Conservation (phyloP, 2,113 vertebrate species). For the Lontra canadensis region DNA sequence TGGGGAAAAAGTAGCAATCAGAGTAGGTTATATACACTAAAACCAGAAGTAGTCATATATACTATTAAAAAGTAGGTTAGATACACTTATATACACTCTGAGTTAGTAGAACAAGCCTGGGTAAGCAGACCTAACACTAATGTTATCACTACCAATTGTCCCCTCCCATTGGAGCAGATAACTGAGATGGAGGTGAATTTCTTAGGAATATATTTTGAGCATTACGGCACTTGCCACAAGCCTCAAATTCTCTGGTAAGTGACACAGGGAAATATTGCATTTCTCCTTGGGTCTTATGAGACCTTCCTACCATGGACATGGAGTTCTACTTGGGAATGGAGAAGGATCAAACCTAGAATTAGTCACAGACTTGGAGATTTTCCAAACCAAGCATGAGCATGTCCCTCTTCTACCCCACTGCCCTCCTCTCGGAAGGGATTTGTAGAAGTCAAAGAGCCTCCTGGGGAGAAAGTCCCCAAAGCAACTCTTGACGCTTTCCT, state of each 20-base stretch:
- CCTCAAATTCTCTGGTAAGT: background rate
- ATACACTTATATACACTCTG: too few relatives aligned
- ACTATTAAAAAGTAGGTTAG: background rate
- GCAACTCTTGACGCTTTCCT: background rate
- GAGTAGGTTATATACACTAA: background rate
- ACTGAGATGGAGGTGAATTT: background rate
- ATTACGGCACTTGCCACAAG: background rate
- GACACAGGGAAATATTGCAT: background rate
- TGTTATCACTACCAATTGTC: background rate
- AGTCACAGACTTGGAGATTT: constrained; percentile 18
- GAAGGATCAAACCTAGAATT: background rate
- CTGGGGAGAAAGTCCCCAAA: background rate
- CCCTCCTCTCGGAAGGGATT: background rate
- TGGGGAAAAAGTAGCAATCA: background rate
- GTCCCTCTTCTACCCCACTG: background rate
- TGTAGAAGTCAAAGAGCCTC: background rate
- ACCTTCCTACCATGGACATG: background rate
- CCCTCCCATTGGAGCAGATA: background rate
- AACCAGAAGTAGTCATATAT: background rate
- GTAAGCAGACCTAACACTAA: background rate
- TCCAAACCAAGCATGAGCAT: background rate
- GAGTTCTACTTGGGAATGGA: background rate
- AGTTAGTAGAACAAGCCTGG: background rate
- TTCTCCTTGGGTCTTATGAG: background rate
- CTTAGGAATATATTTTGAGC: background rate